Evolutionary conservation across 2,888 invertebrate genomes (phyloP).

Genomic region (Agriopis leucophaearia): DNA sequence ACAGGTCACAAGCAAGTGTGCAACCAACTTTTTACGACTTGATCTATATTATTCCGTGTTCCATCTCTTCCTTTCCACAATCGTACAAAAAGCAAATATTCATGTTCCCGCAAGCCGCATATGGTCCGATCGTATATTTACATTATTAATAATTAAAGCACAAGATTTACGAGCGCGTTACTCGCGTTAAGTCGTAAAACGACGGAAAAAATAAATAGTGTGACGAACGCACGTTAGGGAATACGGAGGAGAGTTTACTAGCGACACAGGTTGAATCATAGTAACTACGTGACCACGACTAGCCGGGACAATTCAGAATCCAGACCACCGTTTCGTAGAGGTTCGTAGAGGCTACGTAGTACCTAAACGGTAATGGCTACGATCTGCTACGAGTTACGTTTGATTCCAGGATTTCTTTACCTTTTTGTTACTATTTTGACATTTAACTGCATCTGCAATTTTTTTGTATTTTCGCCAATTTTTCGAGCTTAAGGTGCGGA

Average conservation of each 20-base stretch:
- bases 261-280: background rate
- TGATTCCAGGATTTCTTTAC: no score
- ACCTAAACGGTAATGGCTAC: no score
- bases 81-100: slow-evolving; percentile 29
- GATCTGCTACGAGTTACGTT: no score
- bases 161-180: slow-evolving; percentile 56
- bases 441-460: no score
- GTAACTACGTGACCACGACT: background rate
- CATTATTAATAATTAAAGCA: slow-evolving; percentile 60
- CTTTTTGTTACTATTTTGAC: no score
- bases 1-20: no score
- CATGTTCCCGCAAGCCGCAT: slow-evolving; percentile 47
- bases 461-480: no score
- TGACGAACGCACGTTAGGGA: slow-evolving; percentile 42
- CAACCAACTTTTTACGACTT: background rate
- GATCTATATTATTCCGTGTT: background rate
- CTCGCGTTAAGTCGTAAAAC: slow-evolving; percentile 51
- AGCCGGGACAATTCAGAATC: background rate
- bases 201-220: slow-evolving; percentile 49
- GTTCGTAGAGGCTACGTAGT: no score
- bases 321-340: no score
- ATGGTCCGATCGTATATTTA: slow-evolving; percentile 48
- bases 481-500: no score
- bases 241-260: slow-evolving; percentile 18
- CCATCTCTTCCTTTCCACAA: slow-evolving; percentile 17